A percentile compares a stretch with the other conserved stretches of the same genome.
Conservation (phyloP, 2,797 vertebrate genomes). For the Oryzias dopingdopingensis region DNA sequence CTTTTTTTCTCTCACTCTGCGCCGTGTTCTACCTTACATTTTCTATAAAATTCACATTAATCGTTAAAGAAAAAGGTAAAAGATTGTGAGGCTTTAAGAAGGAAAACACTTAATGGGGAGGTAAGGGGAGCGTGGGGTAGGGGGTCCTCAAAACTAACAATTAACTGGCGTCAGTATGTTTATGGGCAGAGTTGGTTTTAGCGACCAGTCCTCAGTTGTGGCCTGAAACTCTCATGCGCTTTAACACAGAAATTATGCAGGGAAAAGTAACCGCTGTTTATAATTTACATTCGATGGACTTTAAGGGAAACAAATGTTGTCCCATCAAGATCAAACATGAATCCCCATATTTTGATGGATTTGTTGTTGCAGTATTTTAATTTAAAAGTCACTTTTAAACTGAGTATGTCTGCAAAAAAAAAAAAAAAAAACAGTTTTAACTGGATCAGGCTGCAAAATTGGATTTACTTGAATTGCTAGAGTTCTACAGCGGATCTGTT, state of each 20-base stretch:
- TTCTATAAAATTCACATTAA: constrained; percentile 48
- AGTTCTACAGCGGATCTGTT: too few species aligned
- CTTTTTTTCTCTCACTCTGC: constrained; percentile 2
- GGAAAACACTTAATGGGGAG: constrained; percentile 33
- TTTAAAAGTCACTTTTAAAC: constrained; percentile 13
- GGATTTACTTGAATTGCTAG: too few species aligned
- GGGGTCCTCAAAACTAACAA: constrained; percentile 77
- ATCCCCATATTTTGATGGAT: constrained; percentile 17
- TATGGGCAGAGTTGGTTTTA: constrained; percentile 76
- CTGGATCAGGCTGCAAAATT: too few species aligned
- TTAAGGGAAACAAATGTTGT: constrained; percentile 19
- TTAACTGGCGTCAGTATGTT: constrained; percentile 80
- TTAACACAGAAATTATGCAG: constrained; percentile 54
- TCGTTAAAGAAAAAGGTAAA: constrained; percentile 55
- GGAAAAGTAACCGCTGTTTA: constrained; percentile 8
- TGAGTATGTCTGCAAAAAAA: constrained; percentile 25
- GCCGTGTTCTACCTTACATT: constrained; percentile 40
- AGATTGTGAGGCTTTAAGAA: constrained; percentile 44
- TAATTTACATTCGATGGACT: constrained; percentile 32
- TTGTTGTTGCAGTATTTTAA: constrained; percentile 17
- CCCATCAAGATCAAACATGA: constrained; percentile 26
- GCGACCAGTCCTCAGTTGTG: constrained; percentile 61
- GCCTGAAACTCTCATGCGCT: constrained; percentile 55
- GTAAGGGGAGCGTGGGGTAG: constrained; percentile 16
- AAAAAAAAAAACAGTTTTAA: constrained; percentile 1